Conservation (phyloP, 2,888 invertebrate species). For the Apomyelois bistriatella region DNA sequence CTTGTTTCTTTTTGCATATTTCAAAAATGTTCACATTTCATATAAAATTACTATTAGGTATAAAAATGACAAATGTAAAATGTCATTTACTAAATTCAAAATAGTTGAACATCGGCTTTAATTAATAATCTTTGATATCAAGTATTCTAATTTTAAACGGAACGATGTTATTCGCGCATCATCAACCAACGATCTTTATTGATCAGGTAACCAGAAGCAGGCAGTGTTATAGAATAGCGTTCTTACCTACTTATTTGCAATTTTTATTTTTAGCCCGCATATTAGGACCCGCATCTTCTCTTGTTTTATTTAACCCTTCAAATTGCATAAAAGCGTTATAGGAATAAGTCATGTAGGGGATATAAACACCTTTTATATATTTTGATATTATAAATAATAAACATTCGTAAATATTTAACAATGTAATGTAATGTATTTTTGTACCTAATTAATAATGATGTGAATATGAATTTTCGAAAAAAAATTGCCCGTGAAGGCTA, state of each 20-base stretch:
- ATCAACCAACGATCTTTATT: constrained; percentile 3
- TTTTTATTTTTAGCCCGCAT: constrained; percentile 5
- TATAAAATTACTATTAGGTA: too few relatives aligned
- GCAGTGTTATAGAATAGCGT: constrained; percentile 1
- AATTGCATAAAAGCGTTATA: neutral
- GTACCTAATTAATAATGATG: too few relatives aligned
- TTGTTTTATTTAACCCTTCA: constrained; percentile 6
- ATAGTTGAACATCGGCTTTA: neutral
- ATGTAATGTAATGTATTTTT: too few relatives aligned
- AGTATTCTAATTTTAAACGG: constrained; percentile 6
- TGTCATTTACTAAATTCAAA: neutral
- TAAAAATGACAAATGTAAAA: too few relatives aligned
- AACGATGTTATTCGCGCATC: constrained; percentile 1
- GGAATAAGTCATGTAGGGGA: neutral
- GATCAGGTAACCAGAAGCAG: neutral
- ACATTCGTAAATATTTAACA: too few relatives aligned
- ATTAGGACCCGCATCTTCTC: constrained; percentile 4
- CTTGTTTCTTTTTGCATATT: too few relatives aligned
- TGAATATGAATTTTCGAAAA: too few relatives aligned
- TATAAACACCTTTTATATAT: neutral
- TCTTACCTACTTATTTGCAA: neutral
- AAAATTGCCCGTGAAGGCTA: too few relatives aligned
- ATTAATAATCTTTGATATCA: neutral
- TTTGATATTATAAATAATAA: too few relatives aligned
- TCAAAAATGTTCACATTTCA: too few relatives aligned